A percentile compares a stretch with the other conserved stretches of the same genome.
Evolutionary conservation across 2,888 invertebrate genomes (phyloP).

Genomic region (Sussaba pulchella): DNA sequence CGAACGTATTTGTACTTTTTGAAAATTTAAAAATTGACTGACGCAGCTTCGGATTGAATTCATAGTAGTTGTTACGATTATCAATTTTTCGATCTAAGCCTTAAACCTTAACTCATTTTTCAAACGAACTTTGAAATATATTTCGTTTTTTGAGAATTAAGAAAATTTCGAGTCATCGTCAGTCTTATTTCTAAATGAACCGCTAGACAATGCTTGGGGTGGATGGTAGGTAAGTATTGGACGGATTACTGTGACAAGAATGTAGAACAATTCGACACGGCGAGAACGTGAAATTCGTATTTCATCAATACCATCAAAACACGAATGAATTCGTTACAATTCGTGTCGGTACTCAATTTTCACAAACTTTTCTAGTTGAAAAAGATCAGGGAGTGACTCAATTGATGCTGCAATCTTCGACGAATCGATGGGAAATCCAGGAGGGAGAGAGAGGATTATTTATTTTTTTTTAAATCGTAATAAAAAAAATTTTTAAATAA

Average conservation of each 20-base stretch:
- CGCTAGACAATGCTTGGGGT: constrained; percentile 58
- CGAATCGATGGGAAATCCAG: not conserved
- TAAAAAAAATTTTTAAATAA: not conserved
- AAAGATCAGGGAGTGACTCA: not conserved
- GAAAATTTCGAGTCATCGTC: not conserved
- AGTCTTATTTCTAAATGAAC: constrained; percentile 43
- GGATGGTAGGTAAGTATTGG: not conserved
- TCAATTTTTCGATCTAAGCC: too few relatives aligned
- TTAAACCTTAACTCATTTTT: too few relatives aligned
- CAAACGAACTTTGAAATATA: too few relatives aligned
- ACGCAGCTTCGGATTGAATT: too few relatives aligned
- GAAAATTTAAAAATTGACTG: not conserved
- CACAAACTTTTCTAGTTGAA: not conserved
- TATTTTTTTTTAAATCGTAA: not conserved
- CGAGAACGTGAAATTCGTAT: not conserved
- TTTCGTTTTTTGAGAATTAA: not conserved
- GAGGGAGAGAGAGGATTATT: constrained; percentile 5
- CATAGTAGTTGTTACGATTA: too few relatives aligned
- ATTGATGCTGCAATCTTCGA: not conserved
- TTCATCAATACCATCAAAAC: not conserved
- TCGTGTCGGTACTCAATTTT: not conserved
- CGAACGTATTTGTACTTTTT: not conserved
- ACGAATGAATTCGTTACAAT: not conserved
- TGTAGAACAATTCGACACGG: not conserved
- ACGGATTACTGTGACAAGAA: constrained; percentile 7